phyloP scores from a whole-genome alignment of 2,888 invertebrate species.

The Leptinotarsa tumamoca region DNA sequence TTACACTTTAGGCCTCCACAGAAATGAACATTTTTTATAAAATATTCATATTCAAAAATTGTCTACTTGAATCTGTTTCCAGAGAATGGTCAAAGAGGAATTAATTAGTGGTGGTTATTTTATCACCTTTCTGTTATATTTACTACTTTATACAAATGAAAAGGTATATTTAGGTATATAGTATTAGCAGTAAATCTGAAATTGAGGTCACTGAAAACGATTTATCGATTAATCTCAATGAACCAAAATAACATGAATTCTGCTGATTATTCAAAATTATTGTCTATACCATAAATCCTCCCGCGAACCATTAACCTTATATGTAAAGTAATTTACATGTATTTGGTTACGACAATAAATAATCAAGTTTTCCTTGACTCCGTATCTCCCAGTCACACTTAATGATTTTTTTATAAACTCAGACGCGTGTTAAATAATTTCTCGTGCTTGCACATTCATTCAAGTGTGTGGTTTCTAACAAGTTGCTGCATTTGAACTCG shows the following conservation, averaged over 20 bases:
- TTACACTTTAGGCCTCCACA: too few species aligned
- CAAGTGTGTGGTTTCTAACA: conserved; percentile 2
- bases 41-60: too few species aligned
- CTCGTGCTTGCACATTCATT: background rate
- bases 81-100: too few species aligned
- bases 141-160: too few species aligned
- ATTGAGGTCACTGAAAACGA: background rate
- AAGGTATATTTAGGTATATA: too few species aligned
- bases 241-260: background rate
- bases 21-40: too few species aligned
- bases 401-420: background rate
- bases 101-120: too few species aligned
- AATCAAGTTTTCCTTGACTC: conserved; percentile 10
- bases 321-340: background rate
- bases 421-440: background rate
- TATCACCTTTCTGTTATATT: too few species aligned
- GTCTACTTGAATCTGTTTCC: too few species aligned
- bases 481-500: background rate
- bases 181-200: too few species aligned
- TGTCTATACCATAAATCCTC: conserved; percentile 2
- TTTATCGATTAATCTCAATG: background rate
- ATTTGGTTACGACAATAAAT: conserved; percentile 1
- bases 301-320: conserved; percentile 3
- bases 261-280: conserved; percentile 2
- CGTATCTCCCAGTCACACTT: background rate